Conservation (phyloP, 2,797 vertebrate species). For the Microchirus variegatus region DNA sequence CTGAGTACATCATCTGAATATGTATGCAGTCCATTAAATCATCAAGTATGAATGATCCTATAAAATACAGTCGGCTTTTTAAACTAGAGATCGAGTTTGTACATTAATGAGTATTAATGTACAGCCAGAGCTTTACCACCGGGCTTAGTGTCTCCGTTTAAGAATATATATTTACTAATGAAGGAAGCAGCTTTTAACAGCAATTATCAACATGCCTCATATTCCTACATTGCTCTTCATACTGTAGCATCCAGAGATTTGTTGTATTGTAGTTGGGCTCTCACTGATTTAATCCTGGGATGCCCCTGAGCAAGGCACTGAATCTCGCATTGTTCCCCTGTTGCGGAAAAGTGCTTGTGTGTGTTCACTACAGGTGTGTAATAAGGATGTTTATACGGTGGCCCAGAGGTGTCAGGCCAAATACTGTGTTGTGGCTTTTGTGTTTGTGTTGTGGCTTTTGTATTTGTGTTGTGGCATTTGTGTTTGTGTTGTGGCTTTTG, state of each 20-base stretch:
- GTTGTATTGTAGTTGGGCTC: too few species aligned
- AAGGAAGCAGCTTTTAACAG: slow-evolving; percentile 8
- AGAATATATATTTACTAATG: not conserved
- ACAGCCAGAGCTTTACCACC: not conserved
- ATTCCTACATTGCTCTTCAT: slow-evolving; percentile 5
- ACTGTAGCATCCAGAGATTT: not conserved
- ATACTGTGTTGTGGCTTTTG: too few species aligned
- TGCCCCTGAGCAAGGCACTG: too few species aligned
- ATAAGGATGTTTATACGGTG: too few species aligned
- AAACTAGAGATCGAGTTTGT: not conserved
- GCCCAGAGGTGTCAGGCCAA: too few species aligned
- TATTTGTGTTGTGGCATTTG: too few species aligned
- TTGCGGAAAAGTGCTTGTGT: too few species aligned
- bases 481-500: too few species aligned
- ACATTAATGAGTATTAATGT: slow-evolving; percentile 4
- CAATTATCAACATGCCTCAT: slow-evolving; percentile 6
- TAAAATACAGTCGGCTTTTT: slow-evolving; percentile 2
- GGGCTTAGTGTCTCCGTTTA: not conserved
- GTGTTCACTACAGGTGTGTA: too few species aligned
- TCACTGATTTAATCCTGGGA: too few species aligned
- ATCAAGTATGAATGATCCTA: not conserved
- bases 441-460: too few species aligned
- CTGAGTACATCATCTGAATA: slow-evolving; percentile 24
- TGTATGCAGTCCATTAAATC: slow-evolving; percentile 19
- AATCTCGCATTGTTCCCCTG: too few species aligned